Percentiles rank a stretch among this genome's conserved stretches.
Conservation (phyloP, 1,140 invertebrate genomes). For the Ips typographus region DNA sequence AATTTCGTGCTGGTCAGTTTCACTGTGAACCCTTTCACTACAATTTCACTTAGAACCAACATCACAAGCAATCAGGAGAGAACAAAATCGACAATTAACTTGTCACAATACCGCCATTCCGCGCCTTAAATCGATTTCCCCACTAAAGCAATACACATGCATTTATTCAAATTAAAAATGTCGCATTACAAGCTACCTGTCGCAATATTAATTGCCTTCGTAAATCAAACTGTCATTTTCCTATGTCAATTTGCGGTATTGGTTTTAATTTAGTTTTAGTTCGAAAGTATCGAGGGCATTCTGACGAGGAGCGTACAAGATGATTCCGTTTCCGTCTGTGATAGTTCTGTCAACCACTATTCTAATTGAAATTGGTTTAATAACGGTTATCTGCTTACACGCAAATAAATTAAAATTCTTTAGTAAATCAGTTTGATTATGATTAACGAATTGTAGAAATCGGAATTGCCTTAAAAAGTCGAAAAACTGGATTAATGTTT, state of each 20-base stretch:
- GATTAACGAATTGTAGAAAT: no score
- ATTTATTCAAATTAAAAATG: constrained; percentile 15
- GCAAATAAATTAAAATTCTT: no score
- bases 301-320: not conserved
- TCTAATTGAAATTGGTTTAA: no score
- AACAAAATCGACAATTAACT: constrained; percentile 1
- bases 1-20: no score
- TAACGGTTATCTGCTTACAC: no score
- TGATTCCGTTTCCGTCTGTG: no score
- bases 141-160: not conserved
- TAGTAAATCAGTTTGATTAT: no score
- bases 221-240: constrained; percentile 5
- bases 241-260: constrained; percentile 2
- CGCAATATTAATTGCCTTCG: constrained; percentile 7
- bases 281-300: constrained; percentile 2
- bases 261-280: constrained; percentile 2
- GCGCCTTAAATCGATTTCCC: constrained; percentile 9
- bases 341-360: no score
- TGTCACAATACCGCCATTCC: constrained; percentile 14
- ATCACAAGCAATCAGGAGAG: not conserved
- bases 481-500: no score
- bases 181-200: constrained; percentile 11
- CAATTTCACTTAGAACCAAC: not conserved
- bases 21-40: not conserved
- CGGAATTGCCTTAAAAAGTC: no score